Evolutionary conservation across 2,113 vertebrate genomes (phyloP).

Genomic region (Oreotragus oreotragus): DNA sequence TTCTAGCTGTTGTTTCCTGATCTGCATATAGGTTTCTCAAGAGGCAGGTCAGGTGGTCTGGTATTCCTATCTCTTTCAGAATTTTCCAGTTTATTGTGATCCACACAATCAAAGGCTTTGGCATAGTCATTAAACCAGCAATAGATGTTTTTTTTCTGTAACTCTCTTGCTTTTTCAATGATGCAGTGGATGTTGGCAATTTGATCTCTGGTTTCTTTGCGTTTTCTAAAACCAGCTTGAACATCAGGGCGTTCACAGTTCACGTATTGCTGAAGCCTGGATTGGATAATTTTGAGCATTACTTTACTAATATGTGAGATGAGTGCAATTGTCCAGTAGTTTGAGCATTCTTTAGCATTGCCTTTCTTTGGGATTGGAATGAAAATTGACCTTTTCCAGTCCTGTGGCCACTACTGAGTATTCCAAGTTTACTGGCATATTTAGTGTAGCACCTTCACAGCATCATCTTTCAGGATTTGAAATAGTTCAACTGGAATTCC

Average conservation of each 20-base stretch:
- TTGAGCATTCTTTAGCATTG: not conserved
- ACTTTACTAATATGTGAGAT: not conserved
- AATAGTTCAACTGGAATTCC: not conserved
- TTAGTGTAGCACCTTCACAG: not conserved
- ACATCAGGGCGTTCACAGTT: not conserved
- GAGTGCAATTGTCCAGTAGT: not conserved
- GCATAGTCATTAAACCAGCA: not conserved
- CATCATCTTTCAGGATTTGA: not conserved
- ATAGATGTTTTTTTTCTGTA: not conserved
- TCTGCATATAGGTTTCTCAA: not conserved
- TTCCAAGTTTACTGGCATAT: not conserved
- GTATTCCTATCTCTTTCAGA: not conserved
- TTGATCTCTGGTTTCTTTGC: not conserved
- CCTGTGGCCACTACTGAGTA: not conserved
- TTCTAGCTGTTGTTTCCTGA: not conserved
- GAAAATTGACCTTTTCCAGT: not conserved
- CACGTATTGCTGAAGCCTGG: not conserved
- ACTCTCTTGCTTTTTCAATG: accelerated
- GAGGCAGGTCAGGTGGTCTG: not conserved
- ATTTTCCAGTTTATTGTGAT: not conserved
- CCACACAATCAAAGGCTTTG: not conserved
- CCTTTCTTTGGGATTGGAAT: not conserved
- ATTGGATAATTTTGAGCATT: not conserved
- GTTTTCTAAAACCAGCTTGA: not conserved
- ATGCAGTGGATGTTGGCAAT: not conserved